Evolutionary conservation across 1,140 invertebrate species (phyloP), one percentile per base, ranked within the genome.

Genomic region (Homarus americanus): DNA sequence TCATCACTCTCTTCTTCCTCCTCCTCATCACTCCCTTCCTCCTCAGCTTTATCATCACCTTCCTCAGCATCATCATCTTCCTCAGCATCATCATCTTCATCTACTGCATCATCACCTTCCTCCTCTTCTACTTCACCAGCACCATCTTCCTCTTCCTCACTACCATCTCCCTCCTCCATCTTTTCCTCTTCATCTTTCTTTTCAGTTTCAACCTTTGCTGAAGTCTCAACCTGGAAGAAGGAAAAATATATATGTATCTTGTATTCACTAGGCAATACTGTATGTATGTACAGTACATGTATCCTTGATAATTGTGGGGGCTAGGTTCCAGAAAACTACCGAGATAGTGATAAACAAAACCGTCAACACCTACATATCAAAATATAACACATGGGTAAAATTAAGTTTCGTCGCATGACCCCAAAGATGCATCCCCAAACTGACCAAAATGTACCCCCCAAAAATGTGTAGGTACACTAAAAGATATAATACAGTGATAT

Each of bases 171-270:
- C 3, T 79, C n/a, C 38, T 79, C 40, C 76, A 44, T 49, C 20
- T 79, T 28, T 40, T 79, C 76, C 20, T 78, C 76, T 9, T 78
- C 40, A 5, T 79, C 40, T n/a, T 79, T 9, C 28, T 44, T 32
- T 28, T 41, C 40, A 15, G 40, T 38, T 4, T n/a, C 36, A 38
- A 20, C 40, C 76, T 79, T 44, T 15, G 28, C n/a, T 9, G 34
- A 38, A 15, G 3, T 24, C 1, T 79, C 44, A 79, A 78, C 36
- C 75, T 78, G n/a, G 20, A n/a, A 34, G n/a, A 72, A 9, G 2
- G 24, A 3, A 10, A 40, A 44, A 78, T 28, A 20, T 20, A 20
- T 0, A 58, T 10, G 17, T 4, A 20, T 20, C 17, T 49, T 49
- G 17, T 49, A 49, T 49, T 49, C 9, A 49, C 44, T 49, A n/a